Conservation (phyloP, 2,797 vertebrate species). For the Cyclopterus lumpus region DNA sequence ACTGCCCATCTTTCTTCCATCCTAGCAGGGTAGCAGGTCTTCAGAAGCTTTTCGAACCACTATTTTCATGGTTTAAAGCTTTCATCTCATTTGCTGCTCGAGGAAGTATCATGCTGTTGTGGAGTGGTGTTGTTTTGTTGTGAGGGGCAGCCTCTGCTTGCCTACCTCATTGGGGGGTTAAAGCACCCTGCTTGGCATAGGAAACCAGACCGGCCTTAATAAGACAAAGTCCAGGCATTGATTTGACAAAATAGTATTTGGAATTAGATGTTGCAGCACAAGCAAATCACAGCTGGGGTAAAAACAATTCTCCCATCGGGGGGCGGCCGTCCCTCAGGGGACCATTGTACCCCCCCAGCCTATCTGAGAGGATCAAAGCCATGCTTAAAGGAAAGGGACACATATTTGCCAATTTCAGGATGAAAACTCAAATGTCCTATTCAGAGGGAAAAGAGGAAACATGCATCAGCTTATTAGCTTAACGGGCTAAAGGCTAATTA, state of each 20-base stretch:
- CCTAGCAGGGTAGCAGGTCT: slow-evolving; percentile 55
- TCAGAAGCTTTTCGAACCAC: slow-evolving; percentile 62
- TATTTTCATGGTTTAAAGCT: slow-evolving; percentile 72
- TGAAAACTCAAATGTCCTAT: slow-evolving; percentile 51
- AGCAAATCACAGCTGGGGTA: slow-evolving; percentile 72
- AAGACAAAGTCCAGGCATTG: slow-evolving; percentile 67
- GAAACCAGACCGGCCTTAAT: slow-evolving; percentile 67
- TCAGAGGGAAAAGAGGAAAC: slow-evolving; percentile 44
- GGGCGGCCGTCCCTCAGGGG: slow-evolving; percentile 41
- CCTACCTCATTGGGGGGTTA: slow-evolving; percentile 47
- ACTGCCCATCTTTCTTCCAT: slow-evolving; percentile 62
- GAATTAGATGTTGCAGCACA: slow-evolving; percentile 70
- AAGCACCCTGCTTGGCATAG: slow-evolving; percentile 65
- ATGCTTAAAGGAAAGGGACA: slow-evolving; percentile 35
- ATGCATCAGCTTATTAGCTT: slow-evolving; percentile 40
- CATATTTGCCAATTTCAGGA: slow-evolving; percentile 52
- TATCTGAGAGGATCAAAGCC: slow-evolving; percentile 67
- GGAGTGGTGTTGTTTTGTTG: slow-evolving; percentile 73
- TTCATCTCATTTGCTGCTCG: slow-evolving; percentile 76
- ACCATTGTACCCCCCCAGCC: slow-evolving; percentile 50
- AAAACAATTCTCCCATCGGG: slow-evolving; percentile 70
- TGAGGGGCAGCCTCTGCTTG: slow-evolving; percentile 58
- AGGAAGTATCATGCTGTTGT: slow-evolving; percentile 75
- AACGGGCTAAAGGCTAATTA: slow-evolving; percentile 55
- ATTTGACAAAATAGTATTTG: slow-evolving; percentile 64